phyloP scores from a whole-genome alignment of 2,888 invertebrate species.

The Apodemia hepburni region DNA sequence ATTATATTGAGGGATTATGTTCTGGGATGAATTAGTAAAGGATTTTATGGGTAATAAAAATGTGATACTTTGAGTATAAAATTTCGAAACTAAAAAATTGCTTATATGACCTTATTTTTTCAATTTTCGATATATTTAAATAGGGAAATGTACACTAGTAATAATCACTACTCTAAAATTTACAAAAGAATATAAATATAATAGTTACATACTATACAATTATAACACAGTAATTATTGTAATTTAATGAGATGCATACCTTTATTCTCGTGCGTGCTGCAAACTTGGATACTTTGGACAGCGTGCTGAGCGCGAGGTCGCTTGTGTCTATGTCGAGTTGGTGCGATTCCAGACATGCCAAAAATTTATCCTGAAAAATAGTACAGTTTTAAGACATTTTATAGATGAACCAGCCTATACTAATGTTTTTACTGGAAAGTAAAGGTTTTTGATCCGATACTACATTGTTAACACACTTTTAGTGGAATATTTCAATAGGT shows the following conservation, averaged over 20 bases:
- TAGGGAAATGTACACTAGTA: background rate
- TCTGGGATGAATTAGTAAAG: too few species aligned
- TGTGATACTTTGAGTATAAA: too few species aligned
- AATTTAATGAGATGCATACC: conserved; percentile 48
- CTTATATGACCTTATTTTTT: background rate
- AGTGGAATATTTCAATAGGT: too few species aligned
- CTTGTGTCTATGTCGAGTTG: conserved; percentile 94
- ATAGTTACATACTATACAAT: background rate
- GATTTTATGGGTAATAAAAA: too few species aligned
- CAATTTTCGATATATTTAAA: background rate
- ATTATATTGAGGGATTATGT: too few species aligned
- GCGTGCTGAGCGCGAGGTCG: conserved; percentile 91
- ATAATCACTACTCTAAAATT: background rate
- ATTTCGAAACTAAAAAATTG: background rate
- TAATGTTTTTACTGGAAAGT: too few species aligned
- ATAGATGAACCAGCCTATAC: too few species aligned
- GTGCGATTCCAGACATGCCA: conserved; percentile 88
- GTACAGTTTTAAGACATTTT: background rate
- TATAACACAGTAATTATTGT: too few species aligned
- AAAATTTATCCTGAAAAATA: conserved; percentile 87
- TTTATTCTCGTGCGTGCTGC: conserved; percentile 91
- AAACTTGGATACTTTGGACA: conserved; percentile 95
- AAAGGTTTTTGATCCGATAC: too few species aligned
- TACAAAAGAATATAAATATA: too few species aligned
- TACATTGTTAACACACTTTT: too few species aligned